Conservation (phyloP, 2,113 vertebrate genomes). For the Gobio gobio region DNA sequence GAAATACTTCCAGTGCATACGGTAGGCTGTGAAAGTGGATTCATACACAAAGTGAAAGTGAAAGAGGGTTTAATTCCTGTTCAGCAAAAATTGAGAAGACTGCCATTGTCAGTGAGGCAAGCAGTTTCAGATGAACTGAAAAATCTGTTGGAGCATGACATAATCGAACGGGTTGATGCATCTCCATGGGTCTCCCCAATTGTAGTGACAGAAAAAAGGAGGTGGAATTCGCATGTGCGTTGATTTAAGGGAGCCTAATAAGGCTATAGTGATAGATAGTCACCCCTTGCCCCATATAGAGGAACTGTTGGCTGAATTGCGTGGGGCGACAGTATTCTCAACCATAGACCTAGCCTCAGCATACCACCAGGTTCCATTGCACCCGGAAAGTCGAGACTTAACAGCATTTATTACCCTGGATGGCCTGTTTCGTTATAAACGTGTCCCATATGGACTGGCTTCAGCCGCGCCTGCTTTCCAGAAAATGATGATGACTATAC, state of each 20-base stretch:
- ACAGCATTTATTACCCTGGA: not conserved
- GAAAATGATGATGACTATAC: not conserved
- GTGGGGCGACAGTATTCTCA: not conserved
- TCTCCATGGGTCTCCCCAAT: too few species aligned
- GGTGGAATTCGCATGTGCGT: not conserved
- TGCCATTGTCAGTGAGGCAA: too few species aligned
- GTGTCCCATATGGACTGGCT: not conserved
- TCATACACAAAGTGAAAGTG: too few species aligned
- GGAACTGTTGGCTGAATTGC: not conserved
- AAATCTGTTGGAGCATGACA: too few species aligned
- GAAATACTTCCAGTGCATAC: too few species aligned
- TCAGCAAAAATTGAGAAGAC: too few species aligned
- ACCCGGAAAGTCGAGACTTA: not conserved
- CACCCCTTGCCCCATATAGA: not conserved
- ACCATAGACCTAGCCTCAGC: not conserved
- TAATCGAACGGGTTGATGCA: too few species aligned
- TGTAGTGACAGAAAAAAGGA: not conserved
- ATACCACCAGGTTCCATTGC: not conserved
- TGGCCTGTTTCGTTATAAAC: not conserved
- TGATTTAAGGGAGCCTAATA: slow-evolving; percentile 7
- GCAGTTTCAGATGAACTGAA: too few species aligned
- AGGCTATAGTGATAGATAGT: slow-evolving; percentile 11
- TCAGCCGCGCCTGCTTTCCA: not conserved
- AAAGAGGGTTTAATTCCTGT: too few species aligned
- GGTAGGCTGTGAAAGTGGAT: too few species aligned